Percentiles rank a stretch among this genome's conserved stretches.
These are phyloP conservation scores for Hydraecia micacea DNA, from an alignment of 2,888 invertebrate genomes.

Conservation along the genomic window DNA sequence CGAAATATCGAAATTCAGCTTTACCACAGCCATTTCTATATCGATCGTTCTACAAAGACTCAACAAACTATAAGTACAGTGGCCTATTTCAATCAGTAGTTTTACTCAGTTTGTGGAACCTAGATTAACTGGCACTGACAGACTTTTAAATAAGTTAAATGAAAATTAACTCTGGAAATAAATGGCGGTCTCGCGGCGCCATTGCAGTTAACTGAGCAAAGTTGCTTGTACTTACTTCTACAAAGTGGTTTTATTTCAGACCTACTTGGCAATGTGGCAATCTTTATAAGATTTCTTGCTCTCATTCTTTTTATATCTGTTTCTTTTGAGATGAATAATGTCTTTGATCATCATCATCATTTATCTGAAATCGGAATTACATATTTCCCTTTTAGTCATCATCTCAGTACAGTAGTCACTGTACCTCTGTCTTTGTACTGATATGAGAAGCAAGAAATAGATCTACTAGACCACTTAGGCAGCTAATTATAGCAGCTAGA, in stretches of 20 bases:
- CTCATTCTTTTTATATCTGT: neutral
- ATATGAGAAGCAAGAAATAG: neutral
- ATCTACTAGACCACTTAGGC: neutral
- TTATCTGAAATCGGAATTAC: too few species aligned
- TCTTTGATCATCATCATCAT: neutral
- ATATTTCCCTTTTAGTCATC: neutral
- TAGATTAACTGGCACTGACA: constrained; percentile 53
- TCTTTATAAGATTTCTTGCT: constrained; percentile 26
- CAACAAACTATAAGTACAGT: constrained; percentile 11
- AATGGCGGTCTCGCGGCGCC: constrained; percentile 29
- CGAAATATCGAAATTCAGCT: neutral
- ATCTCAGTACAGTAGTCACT: neutral
- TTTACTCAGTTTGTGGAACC: constrained; percentile 25
- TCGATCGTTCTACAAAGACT: constrained; percentile 7
- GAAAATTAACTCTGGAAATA: constrained; percentile 55
- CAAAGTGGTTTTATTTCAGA: constrained; percentile 52
- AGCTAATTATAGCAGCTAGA: constrained; percentile 34
- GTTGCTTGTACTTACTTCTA: constrained; percentile 38
- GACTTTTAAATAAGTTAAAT: constrained; percentile 57
- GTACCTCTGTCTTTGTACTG: neutral
- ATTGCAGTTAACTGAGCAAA: constrained; percentile 24
- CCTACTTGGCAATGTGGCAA: constrained; percentile 26
- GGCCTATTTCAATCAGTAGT: constrained; percentile 47
- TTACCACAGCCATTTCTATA: neutral
- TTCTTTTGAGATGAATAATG: neutral